phyloP scores from a whole-genome alignment of 2,888 invertebrate genomes.

The Caenorhabditis angaria region DNA sequence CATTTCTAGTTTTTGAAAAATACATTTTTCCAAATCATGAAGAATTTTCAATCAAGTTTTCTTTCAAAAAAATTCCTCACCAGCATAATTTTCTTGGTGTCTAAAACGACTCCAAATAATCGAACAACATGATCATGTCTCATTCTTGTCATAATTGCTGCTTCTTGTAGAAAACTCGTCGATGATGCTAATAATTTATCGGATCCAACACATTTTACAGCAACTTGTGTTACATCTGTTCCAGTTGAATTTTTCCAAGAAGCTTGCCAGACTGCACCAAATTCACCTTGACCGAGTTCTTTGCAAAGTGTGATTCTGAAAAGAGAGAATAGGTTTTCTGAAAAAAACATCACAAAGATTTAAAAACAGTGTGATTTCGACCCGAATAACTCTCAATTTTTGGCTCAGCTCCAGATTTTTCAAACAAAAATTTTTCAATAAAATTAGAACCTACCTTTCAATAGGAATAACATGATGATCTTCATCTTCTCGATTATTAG shows the following conservation, averaged over 20 bases:
- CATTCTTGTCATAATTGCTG: slow-evolving; percentile 96
- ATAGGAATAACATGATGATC: slow-evolving; percentile 69
- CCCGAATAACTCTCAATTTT: no score
- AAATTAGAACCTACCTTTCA: slow-evolving; percentile 48
- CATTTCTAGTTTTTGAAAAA: no score
- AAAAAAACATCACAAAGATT: neutral
- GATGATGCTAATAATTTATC: slow-evolving; percentile 95
- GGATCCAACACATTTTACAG: slow-evolving; percentile 88
- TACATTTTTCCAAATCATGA: neutral
- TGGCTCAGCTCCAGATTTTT: no score
- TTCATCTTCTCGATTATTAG: slow-evolving; percentile 31
- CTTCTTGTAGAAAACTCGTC: slow-evolving; percentile 93
- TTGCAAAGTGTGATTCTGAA: slow-evolving; percentile 80
- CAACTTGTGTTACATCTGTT: slow-evolving; percentile 77
- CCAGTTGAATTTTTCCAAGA: slow-evolving; percentile 47
- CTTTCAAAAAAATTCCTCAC: no score
- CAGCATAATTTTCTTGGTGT: slow-evolving; percentile 84
- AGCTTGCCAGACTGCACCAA: slow-evolving; percentile 96
- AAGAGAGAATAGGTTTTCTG: neutral
- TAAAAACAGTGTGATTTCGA: no score
- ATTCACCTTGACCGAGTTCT: slow-evolving; percentile 94
- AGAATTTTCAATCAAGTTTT: neutral
- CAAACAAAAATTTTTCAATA: neutral
- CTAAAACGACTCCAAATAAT: slow-evolving; percentile 95
- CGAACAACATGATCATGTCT: slow-evolving; percentile 95